These are phyloP conservation scores for Porites australiensis DNA, from an alignment of 64 coral and sea anemone genomes.

Conservation along the genomic window DNA sequence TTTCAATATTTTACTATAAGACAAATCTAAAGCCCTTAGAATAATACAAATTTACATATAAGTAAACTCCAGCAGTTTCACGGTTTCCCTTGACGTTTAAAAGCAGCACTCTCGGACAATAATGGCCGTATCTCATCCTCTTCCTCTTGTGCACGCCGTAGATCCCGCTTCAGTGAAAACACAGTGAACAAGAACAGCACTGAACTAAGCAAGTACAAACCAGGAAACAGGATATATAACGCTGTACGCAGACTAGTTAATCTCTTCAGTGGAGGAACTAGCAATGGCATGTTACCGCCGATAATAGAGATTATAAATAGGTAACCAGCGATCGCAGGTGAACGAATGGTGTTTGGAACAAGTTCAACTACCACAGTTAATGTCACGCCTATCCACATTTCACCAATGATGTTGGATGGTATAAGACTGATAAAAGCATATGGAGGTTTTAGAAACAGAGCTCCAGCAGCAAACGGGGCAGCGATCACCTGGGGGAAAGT, in stretches of 20 bases:
- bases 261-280: slow-evolving; percentile 86
- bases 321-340: slow-evolving; percentile 85
- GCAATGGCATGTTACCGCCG: slow-evolving; percentile 88
- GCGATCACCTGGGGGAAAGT: slow-evolving; percentile 79
- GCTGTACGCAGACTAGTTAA: slow-evolving; percentile 77
- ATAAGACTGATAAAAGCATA: slow-evolving; percentile 94
- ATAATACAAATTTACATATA: too few species aligned
- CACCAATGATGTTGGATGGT: slow-evolving; percentile 90
- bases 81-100: not conserved
- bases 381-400: slow-evolving; percentile 99
- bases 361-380: slow-evolving; percentile 96
- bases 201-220: slow-evolving; percentile 88
- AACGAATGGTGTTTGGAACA: slow-evolving; percentile 85
- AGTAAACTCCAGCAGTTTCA: too few species aligned
- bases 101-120: slow-evolving; percentile 45
- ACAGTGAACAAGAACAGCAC: slow-evolving; percentile 92
- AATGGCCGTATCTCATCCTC: slow-evolving; percentile 61
- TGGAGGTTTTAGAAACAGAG: slow-evolving; percentile 87
- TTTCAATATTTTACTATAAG: too few species aligned
- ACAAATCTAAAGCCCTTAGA: too few species aligned
- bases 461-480: slow-evolving; percentile 92
- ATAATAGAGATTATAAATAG: slow-evolving; percentile 96
- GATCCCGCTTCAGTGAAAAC: slow-evolving; percentile 89
- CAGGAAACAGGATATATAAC: slow-evolving; percentile 88
- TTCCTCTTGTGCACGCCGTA: slow-evolving; percentile 30